Percentiles rank a stretch among this genome's conserved stretches.
phyloP scores from a whole-genome alignment of 2,888 invertebrate genomes.

The Drosophila robusta region DNA sequence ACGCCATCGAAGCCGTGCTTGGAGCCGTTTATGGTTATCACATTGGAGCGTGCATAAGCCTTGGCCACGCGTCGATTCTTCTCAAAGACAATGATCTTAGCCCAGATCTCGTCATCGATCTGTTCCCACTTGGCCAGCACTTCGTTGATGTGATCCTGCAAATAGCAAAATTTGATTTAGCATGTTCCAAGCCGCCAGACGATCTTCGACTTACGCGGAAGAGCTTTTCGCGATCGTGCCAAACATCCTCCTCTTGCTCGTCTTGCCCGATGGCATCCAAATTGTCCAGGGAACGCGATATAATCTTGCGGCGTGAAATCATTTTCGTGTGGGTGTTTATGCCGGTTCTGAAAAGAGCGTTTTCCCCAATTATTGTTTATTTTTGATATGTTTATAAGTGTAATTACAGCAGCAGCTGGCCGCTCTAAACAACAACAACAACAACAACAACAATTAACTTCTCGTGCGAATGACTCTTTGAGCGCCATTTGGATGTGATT shows the following conservation, averaged over 20 bases:
- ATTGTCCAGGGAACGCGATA: constrained; percentile 96
- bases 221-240: constrained; percentile 96
- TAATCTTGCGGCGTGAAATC: constrained; percentile 95
- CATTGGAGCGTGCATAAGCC: constrained; percentile 97
- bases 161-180: neutral
- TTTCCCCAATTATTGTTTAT: constrained; percentile 61
- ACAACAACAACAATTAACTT: constrained; percentile 57
- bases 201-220: constrained; percentile 89
- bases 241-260: constrained; percentile 91
- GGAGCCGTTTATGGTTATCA: constrained; percentile 97
- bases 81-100: constrained; percentile 98
- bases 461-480: constrained; percentile 67
- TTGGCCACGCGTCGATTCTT: constrained; percentile 97
- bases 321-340: constrained; percentile 85
- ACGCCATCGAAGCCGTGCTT: constrained; percentile 98
- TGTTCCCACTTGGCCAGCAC: constrained; percentile 98
- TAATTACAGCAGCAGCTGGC: constrained; percentile 58
- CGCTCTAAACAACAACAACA: too few relatives aligned
- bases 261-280: constrained; percentile 92
- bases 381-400: constrained; percentile 22
- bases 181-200: neutral
- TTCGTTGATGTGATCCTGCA: constrained; percentile 98
- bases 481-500: constrained; percentile 61
- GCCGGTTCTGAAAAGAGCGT: constrained; percentile 41
- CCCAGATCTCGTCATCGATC: constrained; percentile 99